Evolutionary conservation across 2,888 invertebrate genomes (phyloP), one percentile per base, ranked within the genome.

Genomic region (Limnephilus marmoratus): DNA sequence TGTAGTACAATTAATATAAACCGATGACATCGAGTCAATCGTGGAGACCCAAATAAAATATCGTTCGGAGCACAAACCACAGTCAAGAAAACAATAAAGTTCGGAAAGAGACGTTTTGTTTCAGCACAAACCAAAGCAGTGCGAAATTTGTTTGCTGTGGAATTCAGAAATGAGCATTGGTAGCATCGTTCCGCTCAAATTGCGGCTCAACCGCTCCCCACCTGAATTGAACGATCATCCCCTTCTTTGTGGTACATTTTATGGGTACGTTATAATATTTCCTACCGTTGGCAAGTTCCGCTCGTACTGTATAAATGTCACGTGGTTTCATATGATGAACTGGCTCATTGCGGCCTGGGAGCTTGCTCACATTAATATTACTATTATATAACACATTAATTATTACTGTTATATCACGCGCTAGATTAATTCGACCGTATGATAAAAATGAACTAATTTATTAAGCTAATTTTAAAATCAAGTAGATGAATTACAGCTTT

Each of bases 61-160:
- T 68, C n/a, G 85, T 34, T 24, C 24, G 37, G n/a, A 85, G 34
- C 34, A 37, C 11, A 85, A 41, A n/a, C 37, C 41, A 34, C 18
- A 37, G 31, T n/a, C 24, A 24, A 31, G 85, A 37, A 89, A 89
- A 80, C 24, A 68, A 89, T 89, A 86, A 86, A 80, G 37, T 81
- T 86, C 80, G 37, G 41, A 37, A 80, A 89, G 41, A 80, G 37
- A 80, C 88, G 88, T 89, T n/a, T 80, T 18, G 53, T 87, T 89
- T 81, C 37, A 18, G 24, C 24, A 9, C 18, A 68, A 68, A 9
- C 24, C n/a, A 68, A 68, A 68, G 24, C 68, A 68, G 68, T 24
- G 68, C 18, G 81, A 89, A 89, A 80, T 89, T 80, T 45, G 86
- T 89, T 89, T 89, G 37, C 37, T n/a, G n/a, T 24, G 88, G 81